Evolutionary conservation across 2,797 vertebrate genomes (phyloP), one percentile per base, ranked within the genome.

Genomic region (Gadopsis marmoratus): DNA sequence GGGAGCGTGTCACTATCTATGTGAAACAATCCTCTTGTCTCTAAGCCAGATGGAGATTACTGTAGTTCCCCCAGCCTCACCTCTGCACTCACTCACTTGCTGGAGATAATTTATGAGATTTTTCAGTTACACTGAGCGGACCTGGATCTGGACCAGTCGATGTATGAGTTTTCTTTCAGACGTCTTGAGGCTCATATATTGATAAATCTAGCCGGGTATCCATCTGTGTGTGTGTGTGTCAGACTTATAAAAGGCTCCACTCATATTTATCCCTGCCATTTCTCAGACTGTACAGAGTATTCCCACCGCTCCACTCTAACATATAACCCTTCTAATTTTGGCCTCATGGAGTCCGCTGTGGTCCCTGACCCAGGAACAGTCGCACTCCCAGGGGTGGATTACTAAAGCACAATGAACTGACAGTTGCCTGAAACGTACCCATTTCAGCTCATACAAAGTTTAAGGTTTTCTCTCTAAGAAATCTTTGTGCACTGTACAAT

Each of bases 261-360:
- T 87, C 62, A 54, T 85, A 89, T 94, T 91, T 89, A 92, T 91
- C 86, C 86, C 78, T 65, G 81, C 78, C 87, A 90, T 94, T 93
- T 93, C 88, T 94, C 91, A 94, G 81, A 84, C 83, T 84, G 76
- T 79, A 66, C 54, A 48, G 79, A 90, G 72, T 89, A 93, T 87
- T 92, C 90, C 88, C 87, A 82, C 59, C 3, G 61, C 74, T 61
- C 70, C 60, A 48, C 80, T 88, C 74, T 89, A 89, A 79, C 69
- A 90, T 91, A 76, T 73, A 82, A 82, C 81, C 85, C 71, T 58
- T 58, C 87, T 89, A 71, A 47, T 85, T 85, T 87, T 89, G 79
- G 71, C 76, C 65, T 69, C 61, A 31, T 3, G 37, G 59, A 83
- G 78, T 79, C 69, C 71, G 79, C 81, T 48, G 6, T 45, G 64